These are phyloP conservation scores for Hypena proboscidalis DNA, from an alignment of 2,888 invertebrate genomes.

Conservation along the genomic window DNA sequence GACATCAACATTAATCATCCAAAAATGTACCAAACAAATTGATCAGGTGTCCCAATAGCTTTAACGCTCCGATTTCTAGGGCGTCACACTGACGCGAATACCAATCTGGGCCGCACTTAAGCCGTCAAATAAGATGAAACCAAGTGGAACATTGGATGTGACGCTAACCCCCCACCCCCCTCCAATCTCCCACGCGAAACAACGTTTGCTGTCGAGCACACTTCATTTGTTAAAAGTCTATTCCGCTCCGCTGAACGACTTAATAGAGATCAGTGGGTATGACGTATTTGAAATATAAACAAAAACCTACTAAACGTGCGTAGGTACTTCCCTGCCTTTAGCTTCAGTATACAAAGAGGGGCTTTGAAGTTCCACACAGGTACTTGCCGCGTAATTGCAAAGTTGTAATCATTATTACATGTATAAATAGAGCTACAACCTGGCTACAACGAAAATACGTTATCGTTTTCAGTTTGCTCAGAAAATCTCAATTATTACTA, in stretches of 20 bases:
- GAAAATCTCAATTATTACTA: too few species aligned
- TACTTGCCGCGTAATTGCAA: constrained; percentile 25
- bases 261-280: constrained; percentile 48
- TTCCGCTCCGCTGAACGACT: constrained; percentile 46
- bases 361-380: constrained; percentile 25
- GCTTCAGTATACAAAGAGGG: constrained; percentile 27
- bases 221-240: constrained; percentile 61
- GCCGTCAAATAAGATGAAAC: constrained; percentile 69
- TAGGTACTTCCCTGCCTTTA: constrained; percentile 29
- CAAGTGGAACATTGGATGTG: constrained; percentile 65
- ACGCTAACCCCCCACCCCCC: constrained; percentile 52
- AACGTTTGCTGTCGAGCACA: too few species aligned
- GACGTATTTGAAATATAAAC: constrained; percentile 49
- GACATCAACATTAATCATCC: constrained; percentile 14
- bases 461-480: too few species aligned
- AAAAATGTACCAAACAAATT: constrained; percentile 37
- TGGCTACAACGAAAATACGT: too few species aligned
- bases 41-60: constrained; percentile 35
- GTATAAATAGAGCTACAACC: too few species aligned
- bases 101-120: constrained; percentile 66
- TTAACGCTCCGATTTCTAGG: constrained; percentile 27
- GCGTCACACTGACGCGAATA: constrained; percentile 54
- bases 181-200: too few species aligned
- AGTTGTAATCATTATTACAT: too few species aligned
- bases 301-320: constrained; percentile 37